Percentiles rank a stretch among this genome's conserved stretches.
phyloP scores from a whole-genome alignment of 1,140 invertebrate species.

The Phymorhynchus buccinoides region DNA sequence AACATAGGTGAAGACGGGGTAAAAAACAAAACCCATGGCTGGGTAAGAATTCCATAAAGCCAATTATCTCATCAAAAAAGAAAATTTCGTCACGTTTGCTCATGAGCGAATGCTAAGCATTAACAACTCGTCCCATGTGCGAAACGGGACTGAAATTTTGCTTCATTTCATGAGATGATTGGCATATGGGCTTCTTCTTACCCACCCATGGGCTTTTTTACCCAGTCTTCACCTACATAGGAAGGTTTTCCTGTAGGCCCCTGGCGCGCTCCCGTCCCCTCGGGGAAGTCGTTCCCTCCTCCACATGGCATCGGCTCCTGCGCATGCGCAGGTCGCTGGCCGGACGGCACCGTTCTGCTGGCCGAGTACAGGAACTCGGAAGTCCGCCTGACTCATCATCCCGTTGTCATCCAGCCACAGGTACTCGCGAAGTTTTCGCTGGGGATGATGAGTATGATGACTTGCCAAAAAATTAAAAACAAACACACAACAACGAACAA shows the following conservation, averaged over 20 bases:
- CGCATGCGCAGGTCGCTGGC: conserved; percentile 36
- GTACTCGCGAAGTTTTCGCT: conserved; percentile 45
- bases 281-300: conserved; percentile 40
- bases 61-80: too few species aligned
- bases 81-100: too few species aligned
- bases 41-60: too few species aligned
- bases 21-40: too few species aligned
- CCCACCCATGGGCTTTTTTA: too few species aligned
- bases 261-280: conserved; percentile 43
- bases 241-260: conserved; percentile 53
- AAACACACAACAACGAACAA: background rate
- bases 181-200: too few species aligned
- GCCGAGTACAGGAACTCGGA: conserved; percentile 58
- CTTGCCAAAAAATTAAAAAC: too few species aligned
- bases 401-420: conserved; percentile 52
- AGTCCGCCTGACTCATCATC: conserved; percentile 57
- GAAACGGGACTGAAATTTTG: too few species aligned
- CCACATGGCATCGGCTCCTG: conserved; percentile 46
- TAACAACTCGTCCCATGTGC: too few species aligned
- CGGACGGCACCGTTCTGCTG: conserved; percentile 39
- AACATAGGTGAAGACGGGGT: too few species aligned
- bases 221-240: conserved; percentile 54
- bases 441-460: conserved; percentile 55
- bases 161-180: too few species aligned
- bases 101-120: too few species aligned